These are phyloP conservation scores for Pyrrhia umbra DNA, from an alignment of 2,888 invertebrate species.

Conservation along the genomic window DNA sequence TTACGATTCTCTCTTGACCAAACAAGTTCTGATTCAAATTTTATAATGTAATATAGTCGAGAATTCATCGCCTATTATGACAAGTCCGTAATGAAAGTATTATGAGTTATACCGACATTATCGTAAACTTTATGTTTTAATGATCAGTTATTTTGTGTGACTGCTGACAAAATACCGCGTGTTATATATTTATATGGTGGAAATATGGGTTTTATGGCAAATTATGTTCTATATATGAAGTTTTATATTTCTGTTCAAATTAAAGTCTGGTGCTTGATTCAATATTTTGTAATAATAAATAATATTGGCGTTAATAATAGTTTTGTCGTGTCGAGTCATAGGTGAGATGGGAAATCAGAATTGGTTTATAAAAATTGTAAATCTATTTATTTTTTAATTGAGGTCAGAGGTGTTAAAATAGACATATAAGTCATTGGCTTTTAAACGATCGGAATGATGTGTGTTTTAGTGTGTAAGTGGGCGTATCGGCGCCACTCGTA, in stretches of 20 bases:
- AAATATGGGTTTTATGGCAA: conserved; percentile 67
- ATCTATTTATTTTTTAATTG: conserved; percentile 28
- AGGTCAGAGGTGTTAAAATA: conserved; percentile 27
- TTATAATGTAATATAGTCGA: conserved; percentile 71
- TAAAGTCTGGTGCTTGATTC: conserved; percentile 56
- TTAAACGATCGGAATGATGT: conserved; percentile 26
- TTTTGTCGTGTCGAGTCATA: conserved; percentile 45
- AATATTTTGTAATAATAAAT: conserved; percentile 61
- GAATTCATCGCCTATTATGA: conserved; percentile 73
- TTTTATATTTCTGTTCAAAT: conserved; percentile 60
- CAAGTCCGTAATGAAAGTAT: conserved; percentile 69
- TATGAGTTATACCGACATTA: conserved; percentile 69
- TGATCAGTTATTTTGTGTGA: conserved; percentile 63
- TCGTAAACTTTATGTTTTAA: conserved; percentile 72
- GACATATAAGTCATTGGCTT: conserved; percentile 30
- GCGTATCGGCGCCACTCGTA: conserved; percentile 56
- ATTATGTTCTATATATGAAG: conserved; percentile 63
- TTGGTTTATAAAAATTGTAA: conserved; percentile 47
- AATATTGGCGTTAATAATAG: conserved; percentile 49
- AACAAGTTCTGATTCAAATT: conserved; percentile 72
- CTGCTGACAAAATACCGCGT: conserved; percentile 72
- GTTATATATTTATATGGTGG: conserved; percentile 61
- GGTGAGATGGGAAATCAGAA: conserved; percentile 33
- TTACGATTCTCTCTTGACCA: conserved; percentile 67
- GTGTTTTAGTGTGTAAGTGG: conserved; percentile 43